These are phyloP conservation scores for Amphipyra berbera DNA, from an alignment of 2,888 invertebrate genomes.

Conservation along the genomic window DNA sequence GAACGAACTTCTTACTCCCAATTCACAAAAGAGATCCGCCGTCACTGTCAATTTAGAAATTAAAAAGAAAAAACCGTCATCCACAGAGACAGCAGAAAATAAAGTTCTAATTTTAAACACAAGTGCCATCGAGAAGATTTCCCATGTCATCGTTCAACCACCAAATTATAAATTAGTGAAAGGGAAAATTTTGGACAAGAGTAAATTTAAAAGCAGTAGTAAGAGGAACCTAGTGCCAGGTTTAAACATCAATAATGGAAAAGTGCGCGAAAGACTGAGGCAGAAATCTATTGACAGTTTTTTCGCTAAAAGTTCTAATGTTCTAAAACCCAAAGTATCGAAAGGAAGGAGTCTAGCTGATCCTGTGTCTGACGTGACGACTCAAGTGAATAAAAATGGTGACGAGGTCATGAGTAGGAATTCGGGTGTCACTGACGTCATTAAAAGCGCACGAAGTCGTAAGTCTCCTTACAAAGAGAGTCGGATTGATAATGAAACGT, in stretches of 20 bases:
- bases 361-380: constrained; percentile 50
- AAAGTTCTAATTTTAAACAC: constrained; percentile 88
- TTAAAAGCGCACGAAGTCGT: constrained; percentile 70
- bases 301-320: constrained; percentile 67
- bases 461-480: constrained; percentile 60
- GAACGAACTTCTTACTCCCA: constrained; percentile 59
- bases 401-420: constrained; percentile 82
- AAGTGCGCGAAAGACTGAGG: constrained; percentile 65
- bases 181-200: constrained; percentile 72
- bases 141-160: constrained; percentile 86
- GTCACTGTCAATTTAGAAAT: constrained; percentile 82
- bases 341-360: constrained; percentile 52
- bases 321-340: constrained; percentile 56
- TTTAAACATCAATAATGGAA: constrained; percentile 69
- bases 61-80: constrained; percentile 79
- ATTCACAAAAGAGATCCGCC: constrained; percentile 68
- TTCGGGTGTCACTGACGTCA: constrained; percentile 71
- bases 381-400: constrained; percentile 59
- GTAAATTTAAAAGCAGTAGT: constrained; percentile 68
- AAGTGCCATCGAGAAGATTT: constrained; percentile 82
- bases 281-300: constrained; percentile 77
- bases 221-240: constrained; percentile 62
- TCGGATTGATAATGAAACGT: constrained; percentile 66
- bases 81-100: constrained; percentile 69
- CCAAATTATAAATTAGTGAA: constrained; percentile 86